phyloP scores from a whole-genome alignment of 2,113 vertebrate genomes.

The Salvelinus sp. region DNA sequence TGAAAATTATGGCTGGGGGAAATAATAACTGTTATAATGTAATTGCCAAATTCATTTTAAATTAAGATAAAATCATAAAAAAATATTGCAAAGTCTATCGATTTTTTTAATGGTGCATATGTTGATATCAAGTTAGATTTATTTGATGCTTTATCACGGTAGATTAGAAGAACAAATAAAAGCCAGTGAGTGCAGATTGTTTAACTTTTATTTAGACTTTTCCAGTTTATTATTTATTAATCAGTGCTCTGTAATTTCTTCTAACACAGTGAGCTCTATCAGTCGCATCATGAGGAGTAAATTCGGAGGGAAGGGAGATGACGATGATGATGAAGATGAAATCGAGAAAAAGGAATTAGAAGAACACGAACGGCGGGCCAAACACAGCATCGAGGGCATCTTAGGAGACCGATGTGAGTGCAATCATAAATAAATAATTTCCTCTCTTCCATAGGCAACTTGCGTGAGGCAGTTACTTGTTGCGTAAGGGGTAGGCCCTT shows the following conservation, averaged over 20 bases:
- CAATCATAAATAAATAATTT: not conserved
- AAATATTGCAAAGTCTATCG: too few relatives aligned
- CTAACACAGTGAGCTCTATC: constrained; percentile 87
- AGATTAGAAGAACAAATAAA: too few relatives aligned
- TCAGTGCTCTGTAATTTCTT: not conserved
- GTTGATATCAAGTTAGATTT: too few relatives aligned
- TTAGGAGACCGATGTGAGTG: constrained; percentile 91
- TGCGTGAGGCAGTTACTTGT: not conserved
- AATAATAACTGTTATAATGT: too few relatives aligned
- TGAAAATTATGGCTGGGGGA: too few relatives aligned
- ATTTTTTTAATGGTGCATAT: too few relatives aligned
- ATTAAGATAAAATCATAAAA: too few relatives aligned
- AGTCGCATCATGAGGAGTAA: constrained; percentile 92
- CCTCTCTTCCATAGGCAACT: not conserved
- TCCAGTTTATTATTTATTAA: not conserved
- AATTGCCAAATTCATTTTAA: too few relatives aligned
- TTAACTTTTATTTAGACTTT: not conserved
- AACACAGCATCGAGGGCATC: constrained; percentile 96
- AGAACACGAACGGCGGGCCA: constrained; percentile 86
- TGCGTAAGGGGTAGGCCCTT: not conserved
- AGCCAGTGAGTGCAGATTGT: too few relatives aligned
- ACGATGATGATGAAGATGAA: constrained; percentile 91
- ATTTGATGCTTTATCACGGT: too few relatives aligned
- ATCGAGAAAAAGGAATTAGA: constrained; percentile 89
- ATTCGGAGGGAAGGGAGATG: constrained; percentile 82